These are phyloP conservation scores for Micronisus gabar DNA, from an alignment of 2,113 vertebrate genomes.

Conservation along the genomic window DNA sequence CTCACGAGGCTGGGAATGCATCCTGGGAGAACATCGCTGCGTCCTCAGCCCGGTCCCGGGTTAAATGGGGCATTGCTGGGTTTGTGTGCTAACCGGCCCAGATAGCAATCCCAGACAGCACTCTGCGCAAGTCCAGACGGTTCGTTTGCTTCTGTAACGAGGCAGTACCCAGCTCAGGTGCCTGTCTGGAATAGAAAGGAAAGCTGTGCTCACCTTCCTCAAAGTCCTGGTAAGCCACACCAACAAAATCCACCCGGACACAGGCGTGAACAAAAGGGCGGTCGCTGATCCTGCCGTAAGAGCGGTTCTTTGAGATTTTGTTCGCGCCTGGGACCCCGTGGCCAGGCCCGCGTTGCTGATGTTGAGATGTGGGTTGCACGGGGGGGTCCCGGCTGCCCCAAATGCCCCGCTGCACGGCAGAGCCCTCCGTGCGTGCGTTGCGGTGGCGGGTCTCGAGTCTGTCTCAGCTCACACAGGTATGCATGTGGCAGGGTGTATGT, in stretches of 20 bases:
- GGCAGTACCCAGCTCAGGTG: accelerated
- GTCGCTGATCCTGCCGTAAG: neutral
- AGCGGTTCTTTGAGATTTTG: neutral
- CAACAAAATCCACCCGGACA: neutral
- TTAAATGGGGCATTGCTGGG: neutral
- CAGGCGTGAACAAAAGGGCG: neutral
- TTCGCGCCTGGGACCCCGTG: neutral
- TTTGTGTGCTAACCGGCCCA: neutral
- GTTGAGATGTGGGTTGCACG: neutral
- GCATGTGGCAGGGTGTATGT: accelerated
- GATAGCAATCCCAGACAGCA: neutral
- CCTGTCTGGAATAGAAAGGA: neutral
- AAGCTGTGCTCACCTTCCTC: neutral
- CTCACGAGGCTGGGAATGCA: neutral
- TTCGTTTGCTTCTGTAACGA: neutral
- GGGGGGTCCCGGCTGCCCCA: neutral
- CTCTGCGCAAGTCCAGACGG: accelerated
- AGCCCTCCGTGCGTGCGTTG: accelerated
- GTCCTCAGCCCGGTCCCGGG: neutral
- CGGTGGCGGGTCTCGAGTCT: neutral
- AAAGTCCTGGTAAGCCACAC: accelerated
- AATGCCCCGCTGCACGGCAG: neutral
- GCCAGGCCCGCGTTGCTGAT: neutral
- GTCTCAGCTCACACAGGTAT: neutral
- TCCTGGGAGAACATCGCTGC: neutral